Base-by-base conservation (phyloP, 23 tunicate genomes). In the Phallusia fumigata region DNA sequence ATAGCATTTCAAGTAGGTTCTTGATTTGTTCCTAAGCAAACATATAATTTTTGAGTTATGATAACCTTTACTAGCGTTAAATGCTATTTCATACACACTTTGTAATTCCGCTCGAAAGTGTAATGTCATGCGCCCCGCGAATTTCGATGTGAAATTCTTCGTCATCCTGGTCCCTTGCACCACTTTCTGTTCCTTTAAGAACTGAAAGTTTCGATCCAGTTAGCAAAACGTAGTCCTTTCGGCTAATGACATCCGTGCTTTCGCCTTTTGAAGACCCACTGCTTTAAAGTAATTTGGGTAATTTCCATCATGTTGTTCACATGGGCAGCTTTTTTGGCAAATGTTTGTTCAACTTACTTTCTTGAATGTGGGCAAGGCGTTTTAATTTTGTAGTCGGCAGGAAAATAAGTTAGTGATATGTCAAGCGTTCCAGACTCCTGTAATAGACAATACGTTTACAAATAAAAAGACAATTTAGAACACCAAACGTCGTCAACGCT, bases 1-100 rank as follows among this genome's bases (percentile, higher is more conserved):
- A 49, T 82, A 82, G 52, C 91, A 81, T 79, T 77, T 87, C 31
- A 82, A 77, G 69, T 82, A 87, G 0, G 91, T 87, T 33, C 64
- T 40, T 19, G 82, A 65, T 44, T 87, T 82, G 31, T 82, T 51
- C 13, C 86, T 76, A n/a, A 58, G 28, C 47, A 58, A 58, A 13
- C 16, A 58, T n/a, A n/a, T n/a, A n/a, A n/a, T n/a, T n/a, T n/a
- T n/a, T n/a, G n/a, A n/a, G n/a, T n/a, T n/a, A n/a, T n/a, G n/a
- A 40, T 40, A 3, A 40, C 10, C 8, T 40, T 40, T 40, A 3
- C 10, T 3, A 3, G 47, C 10, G 5, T 40, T 40, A 5, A 40
- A 10, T 40, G 10, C 5, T 40, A 10, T 40, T 40, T 40, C 10
- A 10, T 3, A 40, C 47, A 40, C 47, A 58, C 69, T 58, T 58